Percentiles rank a stretch among this genome's conserved stretches.
phyloP scores from a whole-genome alignment of 2,888 invertebrate genomes.

The Habrosyne pyritoides region DNA sequence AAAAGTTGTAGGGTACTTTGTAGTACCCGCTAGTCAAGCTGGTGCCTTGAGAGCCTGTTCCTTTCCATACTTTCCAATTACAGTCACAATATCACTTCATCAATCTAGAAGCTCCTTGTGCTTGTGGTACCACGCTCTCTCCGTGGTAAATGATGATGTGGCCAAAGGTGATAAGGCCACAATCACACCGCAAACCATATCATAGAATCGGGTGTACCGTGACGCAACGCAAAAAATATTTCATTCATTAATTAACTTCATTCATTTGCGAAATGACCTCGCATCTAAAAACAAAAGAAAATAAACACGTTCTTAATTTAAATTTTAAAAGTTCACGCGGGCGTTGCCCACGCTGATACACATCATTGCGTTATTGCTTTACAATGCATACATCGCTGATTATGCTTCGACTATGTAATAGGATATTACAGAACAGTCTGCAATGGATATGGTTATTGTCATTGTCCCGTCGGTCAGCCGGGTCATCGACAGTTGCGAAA shows the following conservation, averaged over 20 bases:
- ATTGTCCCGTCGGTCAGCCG: neutral
- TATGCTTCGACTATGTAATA: neutral
- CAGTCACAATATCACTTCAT: too few relatives aligned
- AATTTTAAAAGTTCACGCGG: neutral
- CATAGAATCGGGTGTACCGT: too few relatives aligned
- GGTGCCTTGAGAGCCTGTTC: too few relatives aligned
- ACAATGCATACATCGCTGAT: neutral
- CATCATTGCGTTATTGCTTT: neutral
- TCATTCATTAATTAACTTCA: neutral
- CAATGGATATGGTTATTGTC: neutral
- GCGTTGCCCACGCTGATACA: neutral
- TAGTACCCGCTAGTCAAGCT: too few relatives aligned
- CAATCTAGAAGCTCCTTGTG: too few relatives aligned
- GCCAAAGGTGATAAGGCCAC: too few relatives aligned
- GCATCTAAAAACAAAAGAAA: conserved; percentile 1
- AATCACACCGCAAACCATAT: neutral
- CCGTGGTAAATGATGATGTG: too few relatives aligned
- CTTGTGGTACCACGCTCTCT: too few relatives aligned
- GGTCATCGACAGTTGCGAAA: neutral
- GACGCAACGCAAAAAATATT: neutral
- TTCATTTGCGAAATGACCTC: neutral
- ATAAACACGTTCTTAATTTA: neutral
- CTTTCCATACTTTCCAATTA: too few relatives aligned
- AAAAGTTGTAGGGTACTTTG: too few relatives aligned
- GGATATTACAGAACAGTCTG: neutral